phyloP scores from a whole-genome alignment of 2,888 invertebrate species.

The Meiosimyza decipiens region DNA sequence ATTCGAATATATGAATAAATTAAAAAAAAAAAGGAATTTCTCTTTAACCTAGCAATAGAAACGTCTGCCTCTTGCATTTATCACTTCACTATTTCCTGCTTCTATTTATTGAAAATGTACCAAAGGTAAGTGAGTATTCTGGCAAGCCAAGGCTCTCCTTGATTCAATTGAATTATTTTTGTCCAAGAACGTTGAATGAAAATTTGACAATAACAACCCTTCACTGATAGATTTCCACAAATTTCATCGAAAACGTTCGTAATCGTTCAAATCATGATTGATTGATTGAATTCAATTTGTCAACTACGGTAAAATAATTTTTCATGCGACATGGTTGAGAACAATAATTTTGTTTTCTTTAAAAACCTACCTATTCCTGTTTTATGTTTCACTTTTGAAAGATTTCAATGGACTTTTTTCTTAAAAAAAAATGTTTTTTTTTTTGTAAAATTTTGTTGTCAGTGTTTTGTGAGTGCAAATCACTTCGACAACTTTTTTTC shows the following conservation, averaged over 20 bases:
- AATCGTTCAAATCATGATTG: slow-evolving; percentile 25
- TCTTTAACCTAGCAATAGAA: too few relatives aligned
- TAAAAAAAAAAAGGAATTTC: too few relatives aligned
- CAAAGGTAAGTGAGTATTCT: too few relatives aligned
- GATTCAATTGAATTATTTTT: too few relatives aligned
- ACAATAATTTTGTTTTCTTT: not conserved
- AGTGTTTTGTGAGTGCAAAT: not conserved
- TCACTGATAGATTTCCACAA: too few relatives aligned
- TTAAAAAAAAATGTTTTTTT: not conserved
- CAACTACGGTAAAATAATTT: not conserved
- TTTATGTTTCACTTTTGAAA: not conserved
- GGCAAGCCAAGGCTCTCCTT: too few relatives aligned
- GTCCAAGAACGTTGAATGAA: too few relatives aligned
- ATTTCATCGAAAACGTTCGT: not conserved
- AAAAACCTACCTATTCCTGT: not conserved
- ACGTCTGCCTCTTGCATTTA: too few relatives aligned
- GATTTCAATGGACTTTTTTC: not conserved
- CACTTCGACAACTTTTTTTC: slow-evolving; percentile 1
- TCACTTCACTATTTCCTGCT: too few relatives aligned
- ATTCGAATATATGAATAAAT: too few relatives aligned
- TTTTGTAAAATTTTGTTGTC: not conserved
- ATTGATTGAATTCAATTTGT: slow-evolving; percentile 23
- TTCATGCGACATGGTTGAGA: not conserved
- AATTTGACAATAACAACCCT: too few relatives aligned
- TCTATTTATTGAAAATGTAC: too few relatives aligned